Conservation (phyloP, 2,113 vertebrate species). For the Xiphias gladius region DNA sequence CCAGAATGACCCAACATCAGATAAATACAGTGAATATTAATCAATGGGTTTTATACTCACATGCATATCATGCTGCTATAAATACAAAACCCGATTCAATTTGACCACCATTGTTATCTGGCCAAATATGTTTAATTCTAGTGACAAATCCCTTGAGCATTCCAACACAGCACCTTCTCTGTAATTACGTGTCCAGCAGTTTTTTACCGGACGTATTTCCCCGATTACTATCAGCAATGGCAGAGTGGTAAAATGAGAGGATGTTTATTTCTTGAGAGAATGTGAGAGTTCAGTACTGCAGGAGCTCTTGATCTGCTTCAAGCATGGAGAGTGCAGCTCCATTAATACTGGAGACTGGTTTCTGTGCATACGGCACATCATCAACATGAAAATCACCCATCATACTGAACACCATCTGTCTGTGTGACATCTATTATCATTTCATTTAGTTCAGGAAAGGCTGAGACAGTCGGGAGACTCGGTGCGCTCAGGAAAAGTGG, state of each 20-base stretch:
- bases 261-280: conserved; percentile 29
- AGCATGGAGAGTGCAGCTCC: too few relatives aligned
- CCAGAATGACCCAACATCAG: not conserved
- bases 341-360: not conserved
- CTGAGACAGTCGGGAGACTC: conserved; percentile 1
- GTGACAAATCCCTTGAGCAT: not conserved
- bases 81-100: not conserved
- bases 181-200: not conserved
- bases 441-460: not conserved
- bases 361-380: conserved; percentile 4
- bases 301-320: not conserved
- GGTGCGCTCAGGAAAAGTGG: not conserved
- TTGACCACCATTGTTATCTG: not conserved
- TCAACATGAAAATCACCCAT: conserved; percentile 23
- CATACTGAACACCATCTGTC: not conserved
- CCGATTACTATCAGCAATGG: not conserved
- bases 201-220: not conserved
- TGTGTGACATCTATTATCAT: not conserved
- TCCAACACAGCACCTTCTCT: too few relatives aligned
- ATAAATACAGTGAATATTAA: conserved; percentile 9
- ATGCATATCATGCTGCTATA: not conserved
- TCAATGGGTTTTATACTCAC: not conserved
- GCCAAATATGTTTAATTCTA: not conserved
- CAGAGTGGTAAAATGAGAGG: conserved; percentile 22
- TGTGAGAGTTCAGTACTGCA: not conserved